Base-by-base conservation (phyloP, 2,888 invertebrate genomes). In the Rhagonycha fulva region DNA sequence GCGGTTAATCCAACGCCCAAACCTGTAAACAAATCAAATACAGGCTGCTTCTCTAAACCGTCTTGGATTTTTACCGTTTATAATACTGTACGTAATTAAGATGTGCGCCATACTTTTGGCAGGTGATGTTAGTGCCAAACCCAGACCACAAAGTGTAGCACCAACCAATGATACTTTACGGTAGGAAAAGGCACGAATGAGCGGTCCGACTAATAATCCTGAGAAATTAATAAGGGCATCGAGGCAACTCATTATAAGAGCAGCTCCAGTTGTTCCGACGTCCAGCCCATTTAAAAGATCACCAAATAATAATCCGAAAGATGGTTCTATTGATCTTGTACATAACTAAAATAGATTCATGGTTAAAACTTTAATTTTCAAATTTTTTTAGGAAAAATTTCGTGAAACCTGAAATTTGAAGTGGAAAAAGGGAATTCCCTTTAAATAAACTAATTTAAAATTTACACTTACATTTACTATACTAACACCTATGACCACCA, bases 401-500 rank as follows among this genome's bases (percentile, higher is more conserved):
- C 19, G 2, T 2, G 19, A 19, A 7, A 9, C 9, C 47, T 47
- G 47, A 4, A 47, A 47, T n/a, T 47, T 47, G 5, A 47, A 12
- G 5, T 12, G 12, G 7, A n/a, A n/a, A 0, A n/a, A 2, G 47
- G 47, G 47, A n/a, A 47, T n/a, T 47, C 47, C 47, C 47, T 9
- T 5, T 0, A n/a, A n/a, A n/a, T n/a, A 47, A 47, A n/a, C 4
- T 4, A 63, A 63, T 24, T 63, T 14, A 23, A 62, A 23, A 19
- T 19, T n/a, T 32, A 14, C 78, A 93, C 94, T 94, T 88, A 96
- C 95, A 89, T 95, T 95, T 83, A 95, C 94, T 86, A 95, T 89
- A 86, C 94, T 94, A 85, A 95, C 94, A 82, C 95, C 95, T 79
- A 95, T 88, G 80, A 95, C 94, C 78, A 95, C 95, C 89, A 95